phyloP scores from a whole-genome alignment of 2,113 vertebrate genomes.

The Salvelinus namaycush region DNA sequence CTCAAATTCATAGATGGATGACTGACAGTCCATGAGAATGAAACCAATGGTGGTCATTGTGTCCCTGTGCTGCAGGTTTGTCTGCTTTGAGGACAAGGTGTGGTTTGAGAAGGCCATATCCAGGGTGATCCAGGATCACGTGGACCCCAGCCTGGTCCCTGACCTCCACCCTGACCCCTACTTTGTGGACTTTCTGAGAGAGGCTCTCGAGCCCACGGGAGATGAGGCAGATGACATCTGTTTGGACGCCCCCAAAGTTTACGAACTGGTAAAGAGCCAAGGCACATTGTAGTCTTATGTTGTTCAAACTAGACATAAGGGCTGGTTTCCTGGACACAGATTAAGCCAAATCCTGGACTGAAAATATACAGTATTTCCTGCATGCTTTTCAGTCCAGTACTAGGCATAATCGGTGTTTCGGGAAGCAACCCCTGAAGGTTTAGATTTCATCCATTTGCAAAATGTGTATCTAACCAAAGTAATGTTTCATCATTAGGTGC shows the following conservation, averaged over 20 bases:
- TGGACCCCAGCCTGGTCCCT: slow-evolving; percentile 66
- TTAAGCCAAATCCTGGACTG: background rate
- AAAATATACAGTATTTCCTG: too few relatives aligned
- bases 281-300: background rate
- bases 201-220: slow-evolving; percentile 78
- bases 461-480: slow-evolving; percentile 3
- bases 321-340: background rate
- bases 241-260: slow-evolving; percentile 70
- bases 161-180: slow-evolving; percentile 65
- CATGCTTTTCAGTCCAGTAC: background rate
- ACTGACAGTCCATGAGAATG: too few relatives aligned
- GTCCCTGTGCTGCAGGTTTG: slow-evolving; percentile 44
- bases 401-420: background rate
- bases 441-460: background rate
- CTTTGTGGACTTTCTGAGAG: slow-evolving; percentile 88
- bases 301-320: background rate
- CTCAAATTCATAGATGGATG: too few relatives aligned
- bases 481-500: slow-evolving; percentile 55
- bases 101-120: slow-evolving; percentile 81
- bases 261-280: slow-evolving; percentile 52
- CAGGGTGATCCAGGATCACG: slow-evolving; percentile 73
- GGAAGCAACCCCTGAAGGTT: background rate
- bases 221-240: slow-evolving; percentile 55
- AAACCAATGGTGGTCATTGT: background rate
- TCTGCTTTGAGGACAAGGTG: slow-evolving; percentile 55